Conservation (phyloP, 2,113 vertebrate genomes). For the Heterochromis multidens region DNA sequence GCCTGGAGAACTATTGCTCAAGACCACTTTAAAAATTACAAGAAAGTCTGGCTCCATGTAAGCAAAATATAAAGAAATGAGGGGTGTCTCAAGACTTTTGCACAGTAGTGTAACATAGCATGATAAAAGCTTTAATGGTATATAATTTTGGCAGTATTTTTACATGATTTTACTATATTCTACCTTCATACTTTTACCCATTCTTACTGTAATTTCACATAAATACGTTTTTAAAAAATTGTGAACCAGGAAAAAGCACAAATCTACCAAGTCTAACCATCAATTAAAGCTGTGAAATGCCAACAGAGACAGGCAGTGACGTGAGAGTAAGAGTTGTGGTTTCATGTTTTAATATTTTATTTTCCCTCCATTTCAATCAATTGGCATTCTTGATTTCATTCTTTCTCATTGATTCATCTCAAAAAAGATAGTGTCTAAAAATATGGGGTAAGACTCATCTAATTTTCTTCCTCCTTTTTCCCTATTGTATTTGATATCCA, state of each 20-base stretch:
- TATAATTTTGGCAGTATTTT: not conserved
- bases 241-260: not conserved
- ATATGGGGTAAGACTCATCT: constrained; percentile 50
- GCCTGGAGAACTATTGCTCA: not conserved
- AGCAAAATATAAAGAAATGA: not conserved
- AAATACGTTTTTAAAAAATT: not conserved
- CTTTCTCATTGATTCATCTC: constrained; percentile 31
- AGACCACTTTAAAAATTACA: not conserved
- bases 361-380: constrained; percentile 42
- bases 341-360: constrained; percentile 55
- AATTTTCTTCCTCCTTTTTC: not conserved
- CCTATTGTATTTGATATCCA: constrained; percentile 46
- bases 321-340: not conserved
- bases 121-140: not conserved
- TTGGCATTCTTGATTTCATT: constrained; percentile 32
- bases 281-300: not conserved
- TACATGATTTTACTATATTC: not conserved
- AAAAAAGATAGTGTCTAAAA: constrained; percentile 72
- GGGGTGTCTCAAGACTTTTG: not conserved
- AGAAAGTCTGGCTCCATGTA: not conserved
- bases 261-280: not conserved
- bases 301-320: not conserved
- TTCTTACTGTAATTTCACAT: not conserved
- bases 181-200: not conserved
- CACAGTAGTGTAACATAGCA: not conserved